phyloP scores from a whole-genome alignment of 2,113 vertebrate genomes.

The Fukomys damarensis region DNA sequence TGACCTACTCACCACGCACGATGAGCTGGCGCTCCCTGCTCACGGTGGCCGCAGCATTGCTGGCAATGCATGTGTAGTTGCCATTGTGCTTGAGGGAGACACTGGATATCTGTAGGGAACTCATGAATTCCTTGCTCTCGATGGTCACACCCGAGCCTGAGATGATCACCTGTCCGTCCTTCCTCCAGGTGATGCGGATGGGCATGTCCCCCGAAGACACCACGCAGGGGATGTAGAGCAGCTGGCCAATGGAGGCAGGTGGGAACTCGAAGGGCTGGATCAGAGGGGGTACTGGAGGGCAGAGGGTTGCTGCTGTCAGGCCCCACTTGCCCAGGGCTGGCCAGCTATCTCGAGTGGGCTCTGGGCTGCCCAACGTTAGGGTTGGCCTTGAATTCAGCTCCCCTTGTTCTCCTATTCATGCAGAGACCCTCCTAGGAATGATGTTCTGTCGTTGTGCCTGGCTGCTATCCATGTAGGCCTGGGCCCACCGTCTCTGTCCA shows the following conservation, averaged over 20 bases:
- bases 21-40: conserved; percentile 98
- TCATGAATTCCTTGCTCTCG: conserved; percentile 99
- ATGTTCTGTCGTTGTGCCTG: background rate
- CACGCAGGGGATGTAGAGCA: conserved; percentile 99
- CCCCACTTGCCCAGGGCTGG: fast-evolving
- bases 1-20: conserved; percentile 91
- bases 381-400: background rate
- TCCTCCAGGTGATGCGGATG: conserved; percentile 98
- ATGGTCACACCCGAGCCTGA: conserved; percentile 96
- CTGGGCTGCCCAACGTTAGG: background rate
- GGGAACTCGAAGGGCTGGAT: conserved; percentile 99
- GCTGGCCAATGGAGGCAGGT: conserved; percentile 96
- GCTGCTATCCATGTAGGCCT: background rate
- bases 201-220: conserved; percentile 99
- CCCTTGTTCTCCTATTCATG: background rate
- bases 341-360: fast-evolving
- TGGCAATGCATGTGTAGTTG: conserved; percentile 99
- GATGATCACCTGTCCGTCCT: conserved; percentile 98
- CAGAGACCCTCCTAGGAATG: background rate
- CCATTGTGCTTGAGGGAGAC: conserved; percentile 98
- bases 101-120: conserved; percentile 98
- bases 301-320: background rate
- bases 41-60: conserved; percentile 96
- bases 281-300: conserved; percentile 93
- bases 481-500: background rate